A percentile compares a stretch with the other conserved stretches of the same genome.
Evolutionary conservation across 2,797 vertebrate genomes (phyloP).

Genomic region (Anableps anableps): DNA sequence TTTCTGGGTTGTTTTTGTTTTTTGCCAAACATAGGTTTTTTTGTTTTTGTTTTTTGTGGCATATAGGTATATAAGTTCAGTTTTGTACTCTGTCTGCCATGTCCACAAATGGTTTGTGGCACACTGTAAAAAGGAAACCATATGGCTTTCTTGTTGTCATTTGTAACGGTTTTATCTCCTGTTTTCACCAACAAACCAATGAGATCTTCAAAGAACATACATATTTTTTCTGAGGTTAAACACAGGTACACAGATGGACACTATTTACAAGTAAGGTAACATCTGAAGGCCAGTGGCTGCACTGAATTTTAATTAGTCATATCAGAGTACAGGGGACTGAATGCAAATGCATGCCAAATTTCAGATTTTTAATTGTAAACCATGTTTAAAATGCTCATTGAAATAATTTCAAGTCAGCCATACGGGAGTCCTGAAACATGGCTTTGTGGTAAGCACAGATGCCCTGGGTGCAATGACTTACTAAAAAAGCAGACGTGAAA

Average conservation of each 20-base stretch:
- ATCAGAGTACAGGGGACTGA: not conserved
- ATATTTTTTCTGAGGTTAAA: too few species aligned
- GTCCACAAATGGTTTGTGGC: not conserved
- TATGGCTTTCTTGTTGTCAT: not conserved
- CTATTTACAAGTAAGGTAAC: not conserved
- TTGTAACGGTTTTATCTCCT: not conserved
- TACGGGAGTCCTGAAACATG: not conserved
- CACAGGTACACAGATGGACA: not conserved
- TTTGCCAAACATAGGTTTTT: too few species aligned
- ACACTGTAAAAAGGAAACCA: not conserved
- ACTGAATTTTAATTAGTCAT: not conserved
- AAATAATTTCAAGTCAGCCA: not conserved
- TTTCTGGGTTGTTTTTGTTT: not conserved
- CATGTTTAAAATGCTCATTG: not conserved
- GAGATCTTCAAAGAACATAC: too few species aligned
- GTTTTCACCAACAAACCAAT: not conserved
- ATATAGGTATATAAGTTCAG: not conserved
- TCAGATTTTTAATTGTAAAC: not conserved
- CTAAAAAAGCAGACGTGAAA: conserved; percentile 7
- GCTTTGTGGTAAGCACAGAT: not conserved
- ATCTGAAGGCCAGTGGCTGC: not conserved
- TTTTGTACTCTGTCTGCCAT: not conserved
- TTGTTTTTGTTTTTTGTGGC: not conserved
- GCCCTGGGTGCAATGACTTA: not conserved
- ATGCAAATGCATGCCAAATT: not conserved